Percentiles rank a stretch among this genome's conserved stretches.
Evolutionary conservation across 2,113 vertebrate genomes (phyloP).

Genomic region (Smithornis capensis): DNA sequence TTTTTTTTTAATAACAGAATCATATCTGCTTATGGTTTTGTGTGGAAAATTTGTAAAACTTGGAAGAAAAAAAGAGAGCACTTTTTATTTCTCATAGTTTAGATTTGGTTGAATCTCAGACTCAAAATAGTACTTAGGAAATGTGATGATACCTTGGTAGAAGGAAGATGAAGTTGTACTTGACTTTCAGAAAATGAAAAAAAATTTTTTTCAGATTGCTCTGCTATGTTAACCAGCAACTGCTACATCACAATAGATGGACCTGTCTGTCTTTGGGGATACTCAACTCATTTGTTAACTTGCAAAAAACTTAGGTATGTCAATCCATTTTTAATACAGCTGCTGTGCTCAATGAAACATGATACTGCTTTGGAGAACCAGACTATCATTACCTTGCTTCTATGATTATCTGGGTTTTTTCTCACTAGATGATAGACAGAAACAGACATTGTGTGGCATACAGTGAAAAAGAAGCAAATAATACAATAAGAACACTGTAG

Average conservation of each 20-base stretch:
- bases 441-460: not conserved
- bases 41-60: not conserved
- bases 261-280: not conserved
- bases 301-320: not conserved
- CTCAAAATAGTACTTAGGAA: not conserved
- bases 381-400: not conserved
- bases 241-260: not conserved
- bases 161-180: not conserved
- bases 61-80: not conserved
- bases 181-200: not conserved
- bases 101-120: not conserved
- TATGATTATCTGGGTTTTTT: not conserved
- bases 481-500: not conserved
- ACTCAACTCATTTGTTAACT: not conserved
- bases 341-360: not conserved
- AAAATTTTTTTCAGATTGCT: not conserved
- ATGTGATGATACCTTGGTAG: not conserved
- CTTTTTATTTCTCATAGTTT: not conserved
- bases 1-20: not conserved
- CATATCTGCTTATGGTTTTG: not conserved
- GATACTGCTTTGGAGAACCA: not conserved
- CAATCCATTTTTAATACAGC: not conserved
- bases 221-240: not conserved
- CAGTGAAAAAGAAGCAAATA: not conserved
- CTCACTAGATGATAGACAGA: not conserved